Evolutionary conservation across 2,888 invertebrate genomes (phyloP).

Genomic region (Drosophila leonis): DNA sequence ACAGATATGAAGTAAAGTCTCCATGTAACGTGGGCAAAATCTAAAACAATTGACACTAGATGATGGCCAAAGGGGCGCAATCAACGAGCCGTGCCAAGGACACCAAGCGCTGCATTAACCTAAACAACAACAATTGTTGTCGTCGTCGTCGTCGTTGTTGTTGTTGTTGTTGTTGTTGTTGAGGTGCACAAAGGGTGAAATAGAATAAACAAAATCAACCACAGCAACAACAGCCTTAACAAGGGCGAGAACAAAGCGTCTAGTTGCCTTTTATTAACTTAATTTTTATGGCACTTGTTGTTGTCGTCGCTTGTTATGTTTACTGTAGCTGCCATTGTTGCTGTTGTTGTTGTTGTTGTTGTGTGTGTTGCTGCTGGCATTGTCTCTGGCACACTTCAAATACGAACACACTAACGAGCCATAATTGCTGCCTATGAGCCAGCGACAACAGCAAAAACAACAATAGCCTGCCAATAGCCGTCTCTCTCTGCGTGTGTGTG

Average conservation of each 20-base stretch:
- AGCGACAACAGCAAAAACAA: slow-evolving; percentile 49
- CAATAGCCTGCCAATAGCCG: slow-evolving; percentile 51
- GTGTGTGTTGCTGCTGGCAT: slow-evolving; percentile 45
- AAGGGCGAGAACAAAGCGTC: slow-evolving; percentile 68
- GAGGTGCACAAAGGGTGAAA: slow-evolving; percentile 52
- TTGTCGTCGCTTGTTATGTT: slow-evolving; percentile 50
- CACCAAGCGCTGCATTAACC: slow-evolving; percentile 63
- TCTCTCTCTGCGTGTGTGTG: slow-evolving; percentile 5
- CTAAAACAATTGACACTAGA: slow-evolving; percentile 77
- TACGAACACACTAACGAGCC: slow-evolving; percentile 80
- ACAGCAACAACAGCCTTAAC: slow-evolving; percentile 31
- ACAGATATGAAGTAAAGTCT: slow-evolving; percentile 1
- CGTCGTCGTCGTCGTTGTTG: not conserved
- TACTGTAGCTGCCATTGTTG: slow-evolving; percentile 31
- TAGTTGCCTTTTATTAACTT: slow-evolving; percentile 81
- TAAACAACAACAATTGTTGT: slow-evolving; percentile 46
- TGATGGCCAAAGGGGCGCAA: slow-evolving; percentile 53
- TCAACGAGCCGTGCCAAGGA: slow-evolving; percentile 78
- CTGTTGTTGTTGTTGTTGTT: slow-evolving; percentile 32
- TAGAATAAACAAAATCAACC: slow-evolving; percentile 67
- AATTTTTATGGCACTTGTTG: slow-evolving; percentile 80
- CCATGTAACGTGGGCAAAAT: slow-evolving; percentile 17
- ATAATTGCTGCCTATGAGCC: slow-evolving; percentile 79
- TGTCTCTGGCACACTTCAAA: slow-evolving; percentile 77
- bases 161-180: not conserved